phyloP scores from a whole-genome alignment of 1,140 invertebrate genomes.

The Trinorchestia longiramus region DNA sequence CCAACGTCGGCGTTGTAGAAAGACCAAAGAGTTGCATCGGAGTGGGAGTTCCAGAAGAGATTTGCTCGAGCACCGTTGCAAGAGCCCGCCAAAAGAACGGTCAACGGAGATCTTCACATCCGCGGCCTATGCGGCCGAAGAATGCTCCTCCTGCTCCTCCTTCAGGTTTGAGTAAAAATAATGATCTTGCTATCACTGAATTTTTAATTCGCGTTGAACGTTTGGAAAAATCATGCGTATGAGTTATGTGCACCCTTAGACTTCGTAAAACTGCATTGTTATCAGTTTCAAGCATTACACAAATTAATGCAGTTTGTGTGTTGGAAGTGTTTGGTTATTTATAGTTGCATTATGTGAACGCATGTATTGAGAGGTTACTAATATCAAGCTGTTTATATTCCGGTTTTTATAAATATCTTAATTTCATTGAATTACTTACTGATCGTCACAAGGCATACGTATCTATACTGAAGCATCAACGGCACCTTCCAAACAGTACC shows the following conservation, averaged over 20 bases:
- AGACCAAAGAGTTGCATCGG: conserved; percentile 21
- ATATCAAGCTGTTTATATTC: background rate
- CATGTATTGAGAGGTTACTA: background rate
- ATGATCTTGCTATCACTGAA: background rate
- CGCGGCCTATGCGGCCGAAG: conserved; percentile 15
- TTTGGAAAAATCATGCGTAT: background rate
- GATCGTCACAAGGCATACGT: background rate
- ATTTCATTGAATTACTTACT: background rate
- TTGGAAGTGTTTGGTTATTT: background rate
- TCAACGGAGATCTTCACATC: background rate
- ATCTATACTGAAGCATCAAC: background rate
- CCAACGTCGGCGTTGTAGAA: background rate
- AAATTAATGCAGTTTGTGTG: background rate
- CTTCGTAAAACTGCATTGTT: background rate
- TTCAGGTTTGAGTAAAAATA: background rate
- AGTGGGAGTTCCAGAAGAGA: background rate
- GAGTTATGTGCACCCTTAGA: too few species aligned
- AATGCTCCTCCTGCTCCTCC: conserved; percentile 57
- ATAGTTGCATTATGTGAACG: background rate
- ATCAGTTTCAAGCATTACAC: background rate
- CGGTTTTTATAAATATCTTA: background rate
- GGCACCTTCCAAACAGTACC: too few species aligned
- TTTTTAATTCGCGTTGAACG: background rate
- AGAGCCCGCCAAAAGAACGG: background rate
- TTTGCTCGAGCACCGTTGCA: background rate